Evolutionary conservation across 2,113 vertebrate genomes (phyloP), one percentile per base, ranked within the genome.

Genomic region (Menidia beryllina): DNA sequence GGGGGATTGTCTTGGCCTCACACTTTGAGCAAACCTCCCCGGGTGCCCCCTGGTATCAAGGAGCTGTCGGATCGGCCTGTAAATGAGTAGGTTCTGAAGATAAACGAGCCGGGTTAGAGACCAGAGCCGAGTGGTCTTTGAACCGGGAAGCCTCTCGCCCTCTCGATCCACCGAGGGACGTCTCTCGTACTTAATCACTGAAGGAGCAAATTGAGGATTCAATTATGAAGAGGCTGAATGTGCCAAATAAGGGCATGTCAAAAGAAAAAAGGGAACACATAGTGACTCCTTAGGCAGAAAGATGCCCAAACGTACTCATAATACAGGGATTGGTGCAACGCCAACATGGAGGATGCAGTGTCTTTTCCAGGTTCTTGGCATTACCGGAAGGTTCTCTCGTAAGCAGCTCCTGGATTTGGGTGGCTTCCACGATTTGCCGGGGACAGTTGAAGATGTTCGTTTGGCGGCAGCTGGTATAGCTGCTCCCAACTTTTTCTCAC

Each of bases 391-490:
- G 69, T 77, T n/a, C 15, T 64, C 61, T 25, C 71, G 82, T 72
- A 70, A 70, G 85, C 71, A 74, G 69, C 81, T 77, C 79, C 85
- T 84, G 66, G 61, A 72, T 51, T 75, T 85, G 86, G 86, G 72
- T 24, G 21, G 49, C 24, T 77, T 82, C 89, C 88, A 86, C 72
- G 68, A 71, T 86, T 77, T 79, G 86, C 87, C 88, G 87, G 78
- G 86, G 88, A 90, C 78, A 67, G 83, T 86, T 84, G 69, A 74
- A 76, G 84, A 72, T 25, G 30, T 76, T 58, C 81, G 36, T 1
- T n/a, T n/a, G n/a, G 63, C 77, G 72, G 86, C 91, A 93, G 93
- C 90, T 91, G 92, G n/a, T n/a, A n/a, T n/a, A n/a, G n/a, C n/a
- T n/a, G n/a, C n/a, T n/a, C n/a, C n/a, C n/a, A n/a, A n/a, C n/a